Percentiles rank a stretch among this genome's conserved stretches.
phyloP scores from a whole-genome alignment of 2,797 vertebrate species.

The Xerus rutilus region DNA sequence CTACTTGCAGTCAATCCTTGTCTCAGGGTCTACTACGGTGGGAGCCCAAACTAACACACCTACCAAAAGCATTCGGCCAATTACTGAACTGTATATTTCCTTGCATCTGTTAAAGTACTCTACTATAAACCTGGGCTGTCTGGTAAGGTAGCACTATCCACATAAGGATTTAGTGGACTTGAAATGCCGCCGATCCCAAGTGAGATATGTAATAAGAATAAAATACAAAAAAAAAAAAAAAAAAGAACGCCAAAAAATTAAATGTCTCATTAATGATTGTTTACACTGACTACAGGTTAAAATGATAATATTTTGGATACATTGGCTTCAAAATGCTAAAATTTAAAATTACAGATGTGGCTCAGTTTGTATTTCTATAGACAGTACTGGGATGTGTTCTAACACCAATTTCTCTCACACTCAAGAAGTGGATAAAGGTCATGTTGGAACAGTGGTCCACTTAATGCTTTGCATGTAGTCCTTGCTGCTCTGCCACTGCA shows the following conservation, averaged over 20 bases:
- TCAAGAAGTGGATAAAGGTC: background rate
- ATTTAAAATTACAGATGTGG: background rate
- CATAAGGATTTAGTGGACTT: background rate
- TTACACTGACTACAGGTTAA: background rate
- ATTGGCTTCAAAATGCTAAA: background rate
- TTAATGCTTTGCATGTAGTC: no score
- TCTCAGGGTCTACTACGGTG: background rate
- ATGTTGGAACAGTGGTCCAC: background rate
- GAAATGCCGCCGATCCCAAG: background rate
- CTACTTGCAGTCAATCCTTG: background rate
- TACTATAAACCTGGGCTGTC: background rate
- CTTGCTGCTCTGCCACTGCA: no score
- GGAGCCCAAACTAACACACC: background rate
- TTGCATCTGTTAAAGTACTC: background rate
- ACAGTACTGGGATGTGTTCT: background rate
- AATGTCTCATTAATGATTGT: background rate
- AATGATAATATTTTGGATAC: conserved; percentile 29
- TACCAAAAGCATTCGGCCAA: background rate
- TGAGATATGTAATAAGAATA: background rate
- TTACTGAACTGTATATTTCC: background rate
- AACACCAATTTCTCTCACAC: background rate
- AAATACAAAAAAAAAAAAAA: background rate
- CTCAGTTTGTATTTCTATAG: background rate
- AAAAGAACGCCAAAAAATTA: background rate
- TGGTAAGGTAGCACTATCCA: no score